Base-by-base conservation (phyloP, 2,888 invertebrate species). In the Tetragnatha montana region DNA sequence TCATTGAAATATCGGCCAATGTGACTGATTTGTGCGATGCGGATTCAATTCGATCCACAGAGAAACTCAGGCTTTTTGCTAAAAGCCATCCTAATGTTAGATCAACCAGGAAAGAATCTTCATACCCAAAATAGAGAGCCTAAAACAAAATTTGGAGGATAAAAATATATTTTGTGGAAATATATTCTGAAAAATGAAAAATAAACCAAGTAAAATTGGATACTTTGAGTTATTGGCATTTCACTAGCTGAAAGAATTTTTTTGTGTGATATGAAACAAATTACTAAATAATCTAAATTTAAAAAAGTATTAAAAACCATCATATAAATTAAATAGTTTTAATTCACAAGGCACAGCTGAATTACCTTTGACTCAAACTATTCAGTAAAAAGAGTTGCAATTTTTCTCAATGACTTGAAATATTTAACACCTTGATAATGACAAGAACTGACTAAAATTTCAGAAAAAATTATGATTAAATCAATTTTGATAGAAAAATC, bases 51-150 rank as follows among this genome's bases (percentile, higher is more conserved):
- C 91, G 51, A 91, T 96, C 96, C 90, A 96, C 94, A 92, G 95
- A 95, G 93, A 95, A 97, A 93, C 97, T 97, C 70, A 97, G 95
- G 92, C 97, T 96, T 92, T 96, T 92, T 8, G 94, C 92, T 88
- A 93, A 93, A 19, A 92, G 92, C 93, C 94, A 93, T 8, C 95
- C 92, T 96, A 94, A 93, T 95, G 95, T 92, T 95, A 95, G 97
- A 96, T 97, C 91, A 95, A 96, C 92, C 10, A 92, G 47, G 87
- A 92, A 92, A 21, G 85, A 88, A 81, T 91, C 85, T 10, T 7
- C 81, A 22, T 88, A 82, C n/a, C 68, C 14, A 60, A 81, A 73
- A 88, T 71, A 68, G 35, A 68, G 51, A 74, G 17, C 76, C 60
- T 49, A 47, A 70, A 10, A 14, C 10, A 60, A 60, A 60, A 60